Conservation (phyloP, 2,888 invertebrate species). For the Tortricodes alternella region DNA sequence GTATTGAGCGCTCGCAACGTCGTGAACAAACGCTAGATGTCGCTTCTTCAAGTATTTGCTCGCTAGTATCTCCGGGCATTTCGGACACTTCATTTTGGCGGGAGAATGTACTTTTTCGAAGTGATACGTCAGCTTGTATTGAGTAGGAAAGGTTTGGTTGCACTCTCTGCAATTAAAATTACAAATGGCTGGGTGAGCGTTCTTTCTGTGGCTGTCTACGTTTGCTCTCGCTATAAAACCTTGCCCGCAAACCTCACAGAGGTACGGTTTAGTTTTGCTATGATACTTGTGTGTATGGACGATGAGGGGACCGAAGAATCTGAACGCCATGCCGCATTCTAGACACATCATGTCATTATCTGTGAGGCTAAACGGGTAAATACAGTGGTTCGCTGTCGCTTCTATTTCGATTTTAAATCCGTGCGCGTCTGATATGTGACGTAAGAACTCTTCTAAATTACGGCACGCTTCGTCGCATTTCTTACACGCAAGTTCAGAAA, state of each 20-base stretch:
- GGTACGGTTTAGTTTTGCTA: constrained; percentile 44
- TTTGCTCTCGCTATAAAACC: constrained; percentile 56
- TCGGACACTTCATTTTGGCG: constrained; percentile 50
- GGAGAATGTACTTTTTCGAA: constrained; percentile 23
- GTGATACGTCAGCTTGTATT: constrained; percentile 44
- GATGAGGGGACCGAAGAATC: constrained; percentile 53
- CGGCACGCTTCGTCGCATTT: constrained; percentile 42
- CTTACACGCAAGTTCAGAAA: constrained; percentile 51
- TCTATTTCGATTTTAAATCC: constrained; percentile 37
- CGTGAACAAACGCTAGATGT: constrained; percentile 62
- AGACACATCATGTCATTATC: constrained; percentile 52
- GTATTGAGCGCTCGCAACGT: constrained; percentile 57
- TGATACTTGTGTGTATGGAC: constrained; percentile 51
- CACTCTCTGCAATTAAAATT: constrained; percentile 41
- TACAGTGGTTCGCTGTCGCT: constrained; percentile 31
- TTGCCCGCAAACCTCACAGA: constrained; percentile 63
- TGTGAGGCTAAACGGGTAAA: constrained; percentile 48
- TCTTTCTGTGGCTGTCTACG: constrained; percentile 55
- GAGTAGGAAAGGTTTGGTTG: constrained; percentile 41
- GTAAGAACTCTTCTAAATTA: constrained; percentile 44
- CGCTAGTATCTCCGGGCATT: constrained; percentile 56
- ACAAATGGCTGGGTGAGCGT: constrained; percentile 43
- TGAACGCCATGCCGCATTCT: constrained; percentile 51
- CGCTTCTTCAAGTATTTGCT: constrained; percentile 59
- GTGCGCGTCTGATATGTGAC: constrained; percentile 44